Conservation (phyloP, 1,140 invertebrate species). For the Tetragonula clypearis region DNA sequence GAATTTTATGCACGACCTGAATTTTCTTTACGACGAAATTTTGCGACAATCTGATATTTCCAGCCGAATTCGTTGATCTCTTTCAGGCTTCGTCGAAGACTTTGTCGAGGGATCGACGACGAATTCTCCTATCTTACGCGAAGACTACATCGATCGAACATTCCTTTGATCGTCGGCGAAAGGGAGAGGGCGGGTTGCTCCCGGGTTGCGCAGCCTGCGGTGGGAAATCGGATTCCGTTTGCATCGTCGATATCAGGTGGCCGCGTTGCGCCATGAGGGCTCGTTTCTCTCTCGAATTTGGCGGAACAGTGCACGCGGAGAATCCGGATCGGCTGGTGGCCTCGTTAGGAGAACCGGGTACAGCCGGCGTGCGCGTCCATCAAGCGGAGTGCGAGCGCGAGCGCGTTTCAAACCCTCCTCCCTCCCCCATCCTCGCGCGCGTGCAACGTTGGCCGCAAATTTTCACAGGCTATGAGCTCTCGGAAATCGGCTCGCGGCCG, state of each 20-base stretch:
- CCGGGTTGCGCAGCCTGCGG: neutral
- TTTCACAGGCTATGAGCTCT: conserved; percentile 21
- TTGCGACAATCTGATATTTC: no score
- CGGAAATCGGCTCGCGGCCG: conserved; percentile 16
- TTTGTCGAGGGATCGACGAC: neutral
- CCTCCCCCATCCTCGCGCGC: no score
- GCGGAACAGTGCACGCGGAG: neutral
- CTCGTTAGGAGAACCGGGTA: conserved; percentile 14
- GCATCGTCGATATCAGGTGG: conserved; percentile 23
- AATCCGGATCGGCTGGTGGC: neutral
- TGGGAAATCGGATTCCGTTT: conserved; percentile 42
- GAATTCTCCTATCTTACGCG: conserved; percentile 11
- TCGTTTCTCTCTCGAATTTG: neutral
- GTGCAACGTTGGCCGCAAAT: conserved; percentile 2
- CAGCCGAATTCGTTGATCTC: no score
- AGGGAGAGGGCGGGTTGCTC: conserved; percentile 8
- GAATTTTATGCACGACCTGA: no score
- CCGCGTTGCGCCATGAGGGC: neutral
- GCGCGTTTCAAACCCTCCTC: conserved; percentile 2
- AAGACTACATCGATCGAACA: neutral
- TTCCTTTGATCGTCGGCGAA: conserved; percentile 33
- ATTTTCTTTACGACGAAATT: no score
- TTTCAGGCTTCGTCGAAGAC: no score
- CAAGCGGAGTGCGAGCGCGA: neutral
- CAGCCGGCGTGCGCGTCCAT: neutral